Evolutionary conservation across 2,888 invertebrate species (phyloP).

Genomic region (Cataglyphis altisquamis): DNA sequence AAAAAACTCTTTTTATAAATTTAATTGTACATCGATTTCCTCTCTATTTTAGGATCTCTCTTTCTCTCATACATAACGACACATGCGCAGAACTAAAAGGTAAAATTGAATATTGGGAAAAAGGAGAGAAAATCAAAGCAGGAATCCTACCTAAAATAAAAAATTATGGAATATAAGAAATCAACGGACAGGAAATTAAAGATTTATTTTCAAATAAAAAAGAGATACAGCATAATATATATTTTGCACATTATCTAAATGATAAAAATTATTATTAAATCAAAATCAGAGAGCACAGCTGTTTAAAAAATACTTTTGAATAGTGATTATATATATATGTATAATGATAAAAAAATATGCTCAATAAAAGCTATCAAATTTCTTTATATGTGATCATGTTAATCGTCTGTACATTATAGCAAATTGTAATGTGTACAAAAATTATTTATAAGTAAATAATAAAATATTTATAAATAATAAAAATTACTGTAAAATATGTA

Average conservation of each 20-base stretch:
- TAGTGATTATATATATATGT: not conserved
- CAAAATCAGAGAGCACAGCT: not conserved
- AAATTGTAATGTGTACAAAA: not conserved
- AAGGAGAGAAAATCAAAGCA: not conserved
- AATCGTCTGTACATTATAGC: conserved; percentile 1
- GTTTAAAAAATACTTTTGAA: not conserved
- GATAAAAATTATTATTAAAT: not conserved
- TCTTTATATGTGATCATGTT: not conserved
- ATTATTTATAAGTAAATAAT: not conserved
- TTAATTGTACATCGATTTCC: not conserved
- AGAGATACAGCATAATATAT: not conserved
- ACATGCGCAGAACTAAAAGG: not conserved
- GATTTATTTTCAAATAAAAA: not conserved
- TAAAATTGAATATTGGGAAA: not conserved
- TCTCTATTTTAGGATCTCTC: not conserved
- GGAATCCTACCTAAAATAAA: not conserved
- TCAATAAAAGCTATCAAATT: not conserved
- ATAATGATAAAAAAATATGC: not conserved
- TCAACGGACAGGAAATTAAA: not conserved
- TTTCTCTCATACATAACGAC: not conserved
- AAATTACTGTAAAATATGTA: conserved; percentile 5
- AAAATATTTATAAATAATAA: conserved; percentile 32
- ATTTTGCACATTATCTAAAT: not conserved
- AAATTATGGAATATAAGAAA: not conserved
- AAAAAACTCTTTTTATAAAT: not conserved